Evolutionary conservation across 2,113 vertebrate genomes (phyloP), one percentile per base, ranked within the genome.

Genomic region (Heptranchias perlo): DNA sequence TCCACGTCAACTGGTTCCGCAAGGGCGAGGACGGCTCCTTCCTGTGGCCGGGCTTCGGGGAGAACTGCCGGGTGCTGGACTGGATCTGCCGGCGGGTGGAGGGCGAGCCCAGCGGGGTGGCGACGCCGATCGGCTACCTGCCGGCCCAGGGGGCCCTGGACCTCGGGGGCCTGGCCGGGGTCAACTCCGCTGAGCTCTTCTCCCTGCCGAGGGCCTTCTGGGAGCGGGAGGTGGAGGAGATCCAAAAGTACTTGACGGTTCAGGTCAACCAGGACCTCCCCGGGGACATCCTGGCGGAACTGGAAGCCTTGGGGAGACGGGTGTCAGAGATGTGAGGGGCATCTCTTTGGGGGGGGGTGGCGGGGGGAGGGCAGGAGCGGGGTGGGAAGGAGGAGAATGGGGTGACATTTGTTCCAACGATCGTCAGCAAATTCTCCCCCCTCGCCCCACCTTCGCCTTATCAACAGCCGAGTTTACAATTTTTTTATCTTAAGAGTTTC

Each of bases 181-280:
- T 84, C 96, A 96, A 4, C n/a, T n/a, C n/a, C n/a, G n/a, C n/a
- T n/a, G 97, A 97, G 95, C 97, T 98, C 0, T 98, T 98, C 96
- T 97, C 97, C 0, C 96, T 98, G 65, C 98, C 98, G 65, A 98
- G 97, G 96, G 97, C 97, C 76, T 98, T 98, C 97, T 98, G 98
- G 98, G 97, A 98, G 96, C 97, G 97, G 87, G 98, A 98, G 96
- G 97, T 97, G n/a, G 97, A 97, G 92, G 98, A 99, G 96, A 96
- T 99, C 96, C 97, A 97, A 96, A 97, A 97, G n/a, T 99, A 99
- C 97, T 98, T 99, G 96, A 98, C 96, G 13, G 98, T 98, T 97
- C 98, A 99, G 94, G 98, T 99, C 14, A 98, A 98, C 8, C 97
- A 97, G 4, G 99, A 99, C 96, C 97, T 99, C 13, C 99, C 99